A percentile compares a stretch with the other conserved stretches of the same genome.
phyloP scores from a whole-genome alignment of 92 coral and sea anemone genomes.

The Scolanthus callimorphus region DNA sequence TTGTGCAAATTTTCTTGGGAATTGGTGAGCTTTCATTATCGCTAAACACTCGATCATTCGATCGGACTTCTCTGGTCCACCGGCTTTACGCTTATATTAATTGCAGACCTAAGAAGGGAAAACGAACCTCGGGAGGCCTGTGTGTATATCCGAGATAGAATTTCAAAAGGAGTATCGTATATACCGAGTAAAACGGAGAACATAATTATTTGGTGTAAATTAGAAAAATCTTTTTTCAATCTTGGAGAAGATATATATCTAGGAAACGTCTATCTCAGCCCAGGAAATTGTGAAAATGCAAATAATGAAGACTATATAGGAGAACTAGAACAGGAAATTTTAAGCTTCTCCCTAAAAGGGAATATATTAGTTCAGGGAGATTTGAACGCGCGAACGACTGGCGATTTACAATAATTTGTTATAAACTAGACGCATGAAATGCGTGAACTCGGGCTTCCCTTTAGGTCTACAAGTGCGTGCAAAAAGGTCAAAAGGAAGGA shows the following conservation, averaged over 20 bases:
- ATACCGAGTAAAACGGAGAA: conserved; percentile 1
- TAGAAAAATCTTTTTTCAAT: background rate
- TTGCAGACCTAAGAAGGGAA: background rate
- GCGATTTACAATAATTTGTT: too few species aligned
- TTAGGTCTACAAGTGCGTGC: too few species aligned
- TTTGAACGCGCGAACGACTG: conserved; percentile 19
- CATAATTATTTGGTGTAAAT: conserved; percentile 12
- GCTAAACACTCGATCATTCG: too few species aligned
- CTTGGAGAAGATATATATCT: background rate
- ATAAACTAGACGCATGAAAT: too few species aligned
- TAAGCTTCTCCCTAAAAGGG: conserved; percentile 7
- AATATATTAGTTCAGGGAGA: conserved; percentile 9
- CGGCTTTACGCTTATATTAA: too few species aligned
- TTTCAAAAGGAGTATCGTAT: background rate
- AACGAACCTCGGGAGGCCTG: background rate
- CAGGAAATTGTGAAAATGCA: conserved; percentile 2
- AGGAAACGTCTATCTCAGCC: conserved; percentile 18
- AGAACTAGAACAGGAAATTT: conserved; percentile 4
- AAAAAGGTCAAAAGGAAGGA: too few species aligned
- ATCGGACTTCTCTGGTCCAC: too few species aligned
- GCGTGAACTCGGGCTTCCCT: too few species aligned
- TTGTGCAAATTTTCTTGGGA: too few species aligned
- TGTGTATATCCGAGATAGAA: background rate
- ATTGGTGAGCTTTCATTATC: too few species aligned
- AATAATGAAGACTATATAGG: background rate